Base-by-base conservation (phyloP, 2,888 invertebrate species). In the Pycnomerus fuliginosus region DNA sequence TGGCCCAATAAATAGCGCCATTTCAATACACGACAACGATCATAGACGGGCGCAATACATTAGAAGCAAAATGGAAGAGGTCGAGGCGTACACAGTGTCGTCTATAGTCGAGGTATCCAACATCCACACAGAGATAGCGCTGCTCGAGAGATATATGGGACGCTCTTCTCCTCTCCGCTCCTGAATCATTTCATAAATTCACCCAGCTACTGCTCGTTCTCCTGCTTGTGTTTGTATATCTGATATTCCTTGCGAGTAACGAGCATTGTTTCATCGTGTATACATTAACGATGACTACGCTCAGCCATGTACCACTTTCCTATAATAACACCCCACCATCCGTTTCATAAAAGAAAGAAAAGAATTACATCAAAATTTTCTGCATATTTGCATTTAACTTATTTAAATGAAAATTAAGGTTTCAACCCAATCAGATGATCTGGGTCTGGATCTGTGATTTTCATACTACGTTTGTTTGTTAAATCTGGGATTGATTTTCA, bases 1-100 rank as follows among this genome's bases (percentile, higher is more conserved):
- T 78, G 76, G 77, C 75, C 74, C 76, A 75, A 77, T 77, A 77
- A 77, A 77, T 77, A 77, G 74, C 72, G 69, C 74, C 73, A 76
- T 76, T 76, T 77, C 77, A 76, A 77, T 77, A 75, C 70, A 64
- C 67, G 66, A 69, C 69, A 69, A 67, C 70, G 70, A 71, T 71
- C 71, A 68, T 66, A 66, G 66, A 65, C 64, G 65, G 59, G 64
- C 62, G 65, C 66, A 65, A 68, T 67, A 65, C 66, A 66, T 67
- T 67, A 67, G 64, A 62, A 62, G 65, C 20, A 60, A 62, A 65
- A 64, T 63, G 62, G 64, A 64, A 62, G 60, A 55, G 51, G 55
- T 48, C 61, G 59, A 54, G 58, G 58, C 60, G 53, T 58, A 35
- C 42, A 42, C 38, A 47, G 37, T 38, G 34, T 42, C 37, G 37